Percentiles rank a stretch among this genome's conserved stretches.
phyloP scores from a whole-genome alignment of 2,888 invertebrate genomes.

The Thecocarcelia acutangulata region DNA sequence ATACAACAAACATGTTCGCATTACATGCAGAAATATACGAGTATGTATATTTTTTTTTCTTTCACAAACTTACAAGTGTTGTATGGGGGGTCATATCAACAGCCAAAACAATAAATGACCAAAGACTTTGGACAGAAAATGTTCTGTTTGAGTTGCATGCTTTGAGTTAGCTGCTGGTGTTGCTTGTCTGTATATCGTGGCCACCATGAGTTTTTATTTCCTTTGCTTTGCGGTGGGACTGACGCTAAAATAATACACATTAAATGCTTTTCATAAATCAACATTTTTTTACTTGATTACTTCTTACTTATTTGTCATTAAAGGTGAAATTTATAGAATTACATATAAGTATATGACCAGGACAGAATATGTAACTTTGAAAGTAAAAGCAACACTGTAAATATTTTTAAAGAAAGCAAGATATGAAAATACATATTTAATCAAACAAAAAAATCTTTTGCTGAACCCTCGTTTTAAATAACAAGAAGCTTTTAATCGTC shows the following conservation, averaged over 20 bases:
- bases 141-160: not conserved
- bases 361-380: not conserved
- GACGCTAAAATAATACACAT: conserved; percentile 45
- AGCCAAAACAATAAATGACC: not conserved
- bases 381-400: conserved; percentile 2
- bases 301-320: not conserved
- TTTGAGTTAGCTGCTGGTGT: conserved; percentile 6
- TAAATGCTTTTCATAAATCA: conserved; percentile 66
- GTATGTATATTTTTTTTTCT: not conserved
- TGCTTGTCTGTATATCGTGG: conserved; percentile 13
- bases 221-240: not conserved
- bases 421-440: not conserved
- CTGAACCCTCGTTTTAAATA: too few relatives aligned
- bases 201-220: conserved; percentile 32
- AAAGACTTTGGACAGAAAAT: conserved; percentile 7
- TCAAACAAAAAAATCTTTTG: too few relatives aligned
- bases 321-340: not conserved
- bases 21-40: not conserved
- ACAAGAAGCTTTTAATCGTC: conserved; percentile 3
- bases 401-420: not conserved
- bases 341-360: conserved; percentile 39
- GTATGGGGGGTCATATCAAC: not conserved
- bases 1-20: not conserved
- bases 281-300: conserved; percentile 14
- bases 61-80: not conserved